Conservation (phyloP, 2,113 vertebrate genomes). For the Montifringilla adamsi region DNA sequence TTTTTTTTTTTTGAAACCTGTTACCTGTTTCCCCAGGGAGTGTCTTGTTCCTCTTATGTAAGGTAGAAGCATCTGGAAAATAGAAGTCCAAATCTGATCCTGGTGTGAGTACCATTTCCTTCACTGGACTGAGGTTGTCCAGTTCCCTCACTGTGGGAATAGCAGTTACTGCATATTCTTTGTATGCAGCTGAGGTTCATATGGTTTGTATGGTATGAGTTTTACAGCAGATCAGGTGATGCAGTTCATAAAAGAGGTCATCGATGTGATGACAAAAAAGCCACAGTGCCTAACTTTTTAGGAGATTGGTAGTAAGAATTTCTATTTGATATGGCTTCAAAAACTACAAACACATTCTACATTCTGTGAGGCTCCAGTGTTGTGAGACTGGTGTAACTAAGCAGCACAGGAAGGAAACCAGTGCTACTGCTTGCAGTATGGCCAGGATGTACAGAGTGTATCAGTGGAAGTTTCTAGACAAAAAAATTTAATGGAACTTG, state of each 20-base stretch:
- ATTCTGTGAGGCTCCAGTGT: slow-evolving; percentile 52
- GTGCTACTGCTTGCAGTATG: background rate
- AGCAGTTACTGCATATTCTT: background rate
- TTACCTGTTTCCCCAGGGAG: background rate
- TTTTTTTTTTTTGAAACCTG: background rate
- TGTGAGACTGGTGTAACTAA: slow-evolving; percentile 67
- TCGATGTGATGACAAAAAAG: background rate
- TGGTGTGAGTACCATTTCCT: background rate
- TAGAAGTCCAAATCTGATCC: background rate
- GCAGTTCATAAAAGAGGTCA: background rate
- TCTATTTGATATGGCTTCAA: slow-evolving; percentile 63
- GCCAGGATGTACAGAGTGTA: background rate
- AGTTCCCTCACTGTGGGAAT: background rate
- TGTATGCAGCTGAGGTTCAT: background rate
- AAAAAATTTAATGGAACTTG: slow-evolving; percentile 10
- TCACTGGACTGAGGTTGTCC: background rate
- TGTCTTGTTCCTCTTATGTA: background rate
- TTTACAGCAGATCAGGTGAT: slow-evolving; percentile 13
- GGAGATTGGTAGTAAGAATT: slow-evolving; percentile 56
- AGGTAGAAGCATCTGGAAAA: background rate
- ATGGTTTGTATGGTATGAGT: background rate
- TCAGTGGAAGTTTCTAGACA: background rate
- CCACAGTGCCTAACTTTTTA: slow-evolving; percentile 12
- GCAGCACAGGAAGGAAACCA: slow-evolving; percentile 54
- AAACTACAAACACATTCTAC: slow-evolving; percentile 47